Percentiles rank a stretch among this genome's conserved stretches.
Evolutionary conservation across 2,113 vertebrate species (phyloP).

Genomic region (Corythoichthys intestinalis): DNA sequence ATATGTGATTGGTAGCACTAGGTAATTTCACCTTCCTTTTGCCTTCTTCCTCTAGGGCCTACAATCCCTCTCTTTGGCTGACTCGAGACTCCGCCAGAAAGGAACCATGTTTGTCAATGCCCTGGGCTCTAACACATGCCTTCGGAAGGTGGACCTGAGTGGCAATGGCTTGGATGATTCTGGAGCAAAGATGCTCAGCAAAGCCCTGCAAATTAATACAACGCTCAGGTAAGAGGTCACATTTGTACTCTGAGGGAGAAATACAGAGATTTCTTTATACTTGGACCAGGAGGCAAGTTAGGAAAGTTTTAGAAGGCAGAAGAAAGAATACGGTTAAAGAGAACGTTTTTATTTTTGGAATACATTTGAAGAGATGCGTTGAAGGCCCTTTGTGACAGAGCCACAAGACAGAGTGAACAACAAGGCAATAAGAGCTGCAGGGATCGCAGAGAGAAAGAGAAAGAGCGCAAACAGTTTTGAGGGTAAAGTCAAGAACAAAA

Average conservation of each 20-base stretch:
- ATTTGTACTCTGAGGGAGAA: background rate
- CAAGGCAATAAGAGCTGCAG: conserved; percentile 23
- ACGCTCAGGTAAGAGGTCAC: conserved; percentile 74
- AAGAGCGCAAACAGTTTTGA: background rate
- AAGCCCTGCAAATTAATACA: conserved; percentile 88
- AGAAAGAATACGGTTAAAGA: conserved; percentile 21
- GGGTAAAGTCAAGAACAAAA: background rate
- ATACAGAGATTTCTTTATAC: background rate
- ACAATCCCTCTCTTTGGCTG: conserved; percentile 82
- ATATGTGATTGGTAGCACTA: no score
- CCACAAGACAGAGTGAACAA: conserved; percentile 6
- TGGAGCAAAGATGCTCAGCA: conserved; percentile 88
- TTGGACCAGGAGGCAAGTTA: background rate
- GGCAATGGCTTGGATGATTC: conserved; percentile 88
- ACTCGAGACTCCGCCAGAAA: conserved; percentile 83
- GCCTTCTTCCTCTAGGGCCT: conserved; percentile 65
- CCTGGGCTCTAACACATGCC: conserved; percentile 83
- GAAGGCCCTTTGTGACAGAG: conserved; percentile 17
- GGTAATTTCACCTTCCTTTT: background rate
- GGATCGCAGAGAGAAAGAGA: background rate
- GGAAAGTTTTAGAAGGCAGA: conserved; percentile 15
- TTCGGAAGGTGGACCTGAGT: conserved; percentile 84
- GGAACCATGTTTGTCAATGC: conserved; percentile 86
- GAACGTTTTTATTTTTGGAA: conserved; percentile 24
- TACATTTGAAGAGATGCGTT: conserved; percentile 7